Evolutionary conservation across 2,797 vertebrate species (phyloP), one percentile per base, ranked within the genome.

Genomic region (Enteromius radiatus): DNA sequence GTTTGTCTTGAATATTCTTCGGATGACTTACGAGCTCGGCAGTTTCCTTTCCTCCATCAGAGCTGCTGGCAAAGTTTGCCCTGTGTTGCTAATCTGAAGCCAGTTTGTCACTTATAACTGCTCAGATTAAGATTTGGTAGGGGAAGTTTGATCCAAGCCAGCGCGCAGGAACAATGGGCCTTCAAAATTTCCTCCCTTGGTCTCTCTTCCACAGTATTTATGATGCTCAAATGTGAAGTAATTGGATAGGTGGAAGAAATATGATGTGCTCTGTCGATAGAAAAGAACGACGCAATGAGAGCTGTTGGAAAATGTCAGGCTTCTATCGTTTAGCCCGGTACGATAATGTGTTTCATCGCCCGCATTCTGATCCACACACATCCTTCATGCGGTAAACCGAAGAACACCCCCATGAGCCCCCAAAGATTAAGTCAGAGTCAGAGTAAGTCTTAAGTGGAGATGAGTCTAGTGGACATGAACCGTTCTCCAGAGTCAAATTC

Each of bases 191-290:
- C 83, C 80, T 86, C 84, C 82, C 74, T 54, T 15, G 67, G 76
- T 84, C 74, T 84, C 83, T 75, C 71, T 71, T 88, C 68, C 65
- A 47, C 38, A 56, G 70, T 87, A 86, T 84, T 86, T 86, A 84
- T 81, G 84, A 43, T 63, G 54, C 73, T 81, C 31, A 70, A 69
- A 79, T 71, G 80, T 82, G 74, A 88, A 85, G 73, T 83, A 86
- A 86, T 85, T 86, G 83, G 87, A 88, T 73, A 86, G 74, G 54
- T 31, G 12, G 54, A 73, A 83, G 77, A 78, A 81, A 86, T 84
- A 88, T 54, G n/a, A 54, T 69, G 78, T 56, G 70, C 43, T 31
- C n/a, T 75, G 59, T 28, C 33, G 67, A 83, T 52, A 81, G 74
- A 71, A 81, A 65, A 70, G 65, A 21, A 73, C 75, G 75, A 47